Evolutionary conservation across 2,888 invertebrate genomes (phyloP), one percentile per base, ranked within the genome.

Genomic region (Melipona bicolor): DNA sequence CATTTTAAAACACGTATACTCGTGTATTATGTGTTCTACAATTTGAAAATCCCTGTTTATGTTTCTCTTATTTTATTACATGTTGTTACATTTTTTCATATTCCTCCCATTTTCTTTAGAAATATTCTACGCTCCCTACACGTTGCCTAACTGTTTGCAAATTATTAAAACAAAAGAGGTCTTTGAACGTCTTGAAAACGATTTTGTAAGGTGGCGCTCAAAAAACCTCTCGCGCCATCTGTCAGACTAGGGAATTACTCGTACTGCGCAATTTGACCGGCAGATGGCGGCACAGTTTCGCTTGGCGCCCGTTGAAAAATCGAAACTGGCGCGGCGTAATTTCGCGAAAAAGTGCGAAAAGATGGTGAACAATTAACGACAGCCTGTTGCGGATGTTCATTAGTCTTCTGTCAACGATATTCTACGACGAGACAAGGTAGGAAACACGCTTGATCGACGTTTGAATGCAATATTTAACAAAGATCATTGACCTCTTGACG

Each of bases 211-310:
- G n/a, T 19, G 43, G 71, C 24, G 24, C 4, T 54, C 15, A 15
- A 50, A 27, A 56, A 4, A 13, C n/a, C n/a, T 0, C 59, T 75
- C 54, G 59, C 71, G 82, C 79, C 85, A 84, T 73, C 84, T 80
- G 62, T 17, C 52, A 64, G 69, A 59, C 49, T 52, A 43, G 43
- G 67, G 77, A 79, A 69, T 15, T 68, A 32, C 24, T 59, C 21
- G 21, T 43, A 65, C 76, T 77, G 27, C 15, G n/a, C 13, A 24
- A 19, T 32, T n/a, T 27, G 13, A 13, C 11, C 32, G 15, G 2
- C 65, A 88, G 90, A 81, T 88, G 88, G 89, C 90, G 84, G 85
- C 82, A 84, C 78, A 17, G 24, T 24, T 27, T n/a, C 71, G 0
- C 4, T 75, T 78, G 61, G 49, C 61, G 61, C 9, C 15, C 32